Evolutionary conservation across 2,113 vertebrate genomes (phyloP).

Genomic region (Sardina pilchardus): DNA sequence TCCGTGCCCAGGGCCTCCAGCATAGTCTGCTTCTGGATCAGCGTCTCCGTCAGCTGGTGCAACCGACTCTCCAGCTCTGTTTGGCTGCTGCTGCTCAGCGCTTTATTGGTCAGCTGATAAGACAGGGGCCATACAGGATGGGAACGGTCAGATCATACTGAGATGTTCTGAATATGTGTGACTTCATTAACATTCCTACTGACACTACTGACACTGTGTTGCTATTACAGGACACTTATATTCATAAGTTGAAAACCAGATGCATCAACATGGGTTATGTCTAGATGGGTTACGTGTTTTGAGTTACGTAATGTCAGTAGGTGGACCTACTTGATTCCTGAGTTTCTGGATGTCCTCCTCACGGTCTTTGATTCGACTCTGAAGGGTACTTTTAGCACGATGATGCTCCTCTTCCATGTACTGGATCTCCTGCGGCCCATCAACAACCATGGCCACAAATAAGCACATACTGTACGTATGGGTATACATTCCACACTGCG

Average conservation of each 20-base stretch:
- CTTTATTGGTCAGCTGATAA: slow-evolving; percentile 89
- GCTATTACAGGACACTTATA: neutral
- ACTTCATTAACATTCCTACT: neutral
- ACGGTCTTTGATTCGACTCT: slow-evolving; percentile 91
- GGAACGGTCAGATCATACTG: neutral
- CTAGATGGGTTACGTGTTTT: too few species aligned
- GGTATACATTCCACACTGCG: neutral
- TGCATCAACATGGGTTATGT: too few species aligned
- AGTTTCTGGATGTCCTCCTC: slow-evolving; percentile 99
- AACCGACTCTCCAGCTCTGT: slow-evolving; percentile 90
- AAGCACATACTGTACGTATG: neutral
- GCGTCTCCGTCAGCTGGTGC: slow-evolving; percentile 94
- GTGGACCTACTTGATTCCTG: slow-evolving; percentile 84
- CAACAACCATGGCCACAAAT: slow-evolving; percentile 22
- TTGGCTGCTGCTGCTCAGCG: slow-evolving; percentile 89
- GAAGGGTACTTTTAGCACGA: slow-evolving; percentile 83
- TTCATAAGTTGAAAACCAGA: neutral
- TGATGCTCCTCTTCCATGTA: slow-evolving; percentile 91
- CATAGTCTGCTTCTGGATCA: slow-evolving; percentile 99
- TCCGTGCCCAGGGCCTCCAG: slow-evolving; percentile 95
- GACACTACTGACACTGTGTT: neutral
- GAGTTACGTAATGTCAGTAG: neutral
- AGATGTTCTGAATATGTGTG: neutral
- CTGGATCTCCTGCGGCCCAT: slow-evolving; percentile 79
- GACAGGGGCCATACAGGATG: neutral